These are phyloP conservation scores for Drosophila tripunctata DNA, from an alignment of 2,888 invertebrate species.

Conservation along the genomic window DNA sequence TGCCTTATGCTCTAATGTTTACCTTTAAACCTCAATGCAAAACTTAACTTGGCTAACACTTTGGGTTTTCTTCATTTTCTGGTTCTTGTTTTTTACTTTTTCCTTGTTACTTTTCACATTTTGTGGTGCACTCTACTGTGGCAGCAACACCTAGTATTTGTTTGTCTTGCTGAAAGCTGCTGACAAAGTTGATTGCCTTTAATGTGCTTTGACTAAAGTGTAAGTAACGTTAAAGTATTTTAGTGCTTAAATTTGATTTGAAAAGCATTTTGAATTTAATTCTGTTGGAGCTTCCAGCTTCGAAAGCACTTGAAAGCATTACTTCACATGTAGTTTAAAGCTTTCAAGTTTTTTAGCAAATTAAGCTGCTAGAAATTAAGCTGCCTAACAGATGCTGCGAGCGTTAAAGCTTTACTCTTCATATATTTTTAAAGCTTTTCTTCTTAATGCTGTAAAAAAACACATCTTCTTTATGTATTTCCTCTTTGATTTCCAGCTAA, in stretches of 20 bases:
- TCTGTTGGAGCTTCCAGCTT: not conserved
- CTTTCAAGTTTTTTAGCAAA: too few species aligned
- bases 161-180: not conserved
- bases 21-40: conserved; percentile 38
- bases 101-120: not conserved
- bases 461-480: not conserved
- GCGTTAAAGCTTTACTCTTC: not conserved
- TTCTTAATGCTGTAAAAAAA: not conserved
- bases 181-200: not conserved
- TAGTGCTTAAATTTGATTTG: not conserved
- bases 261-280: not conserved
- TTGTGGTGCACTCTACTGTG: not conserved
- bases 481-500: conserved; percentile 17
- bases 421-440: too few species aligned
- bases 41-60: conserved; percentile 11
- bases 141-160: not conserved
- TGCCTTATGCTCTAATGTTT: conserved; percentile 31
- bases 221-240: not conserved
- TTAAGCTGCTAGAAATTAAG: too few species aligned
- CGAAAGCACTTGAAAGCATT: not conserved
- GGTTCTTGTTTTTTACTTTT: not conserved
- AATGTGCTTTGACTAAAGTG: not conserved
- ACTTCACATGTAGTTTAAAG: too few species aligned
- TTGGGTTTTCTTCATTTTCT: not conserved
- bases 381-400: too few species aligned